These are phyloP conservation scores for Biston stratarius DNA, from an alignment of 2,888 invertebrate genomes.

Conservation along the genomic window DNA sequence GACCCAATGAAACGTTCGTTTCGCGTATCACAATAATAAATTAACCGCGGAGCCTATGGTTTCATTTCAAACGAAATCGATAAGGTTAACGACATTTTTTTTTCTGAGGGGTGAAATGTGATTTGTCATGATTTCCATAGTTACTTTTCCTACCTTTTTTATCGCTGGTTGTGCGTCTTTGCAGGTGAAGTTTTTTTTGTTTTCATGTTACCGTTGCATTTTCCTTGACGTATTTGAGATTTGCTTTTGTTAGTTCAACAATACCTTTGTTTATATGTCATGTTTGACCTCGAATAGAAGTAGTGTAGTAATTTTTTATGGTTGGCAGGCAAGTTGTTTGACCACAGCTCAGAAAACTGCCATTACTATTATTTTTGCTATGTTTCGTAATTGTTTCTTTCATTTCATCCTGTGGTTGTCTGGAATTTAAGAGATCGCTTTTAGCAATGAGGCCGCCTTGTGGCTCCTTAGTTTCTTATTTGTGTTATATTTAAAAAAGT, in stretches of 20 bases:
- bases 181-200: conserved; percentile 30
- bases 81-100: conserved; percentile 42
- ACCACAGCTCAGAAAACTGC: too few relatives aligned
- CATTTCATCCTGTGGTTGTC: too few relatives aligned
- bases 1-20: conserved; percentile 61
- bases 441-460: too few relatives aligned
- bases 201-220: conserved; percentile 4
- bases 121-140: conserved; percentile 53
- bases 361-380: too few relatives aligned
- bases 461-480: too few relatives aligned
- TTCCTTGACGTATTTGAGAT: background rate
- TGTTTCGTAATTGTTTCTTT: too few relatives aligned
- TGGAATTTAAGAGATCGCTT: too few relatives aligned
- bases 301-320: too few relatives aligned
- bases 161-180: conserved; percentile 10
- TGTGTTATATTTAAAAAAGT: too few relatives aligned
- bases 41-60: conserved; percentile 56
- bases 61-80: conserved; percentile 53
- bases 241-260: background rate
- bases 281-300: too few relatives aligned
- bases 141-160: conserved; percentile 14
- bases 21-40: conserved; percentile 69
- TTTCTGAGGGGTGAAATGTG: conserved; percentile 46
- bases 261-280: too few relatives aligned
- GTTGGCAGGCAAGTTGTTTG: too few relatives aligned